Evolutionary conservation across 2,797 vertebrate species (phyloP), one percentile per base, ranked within the genome.

Genomic region (Pampus argenteus): DNA sequence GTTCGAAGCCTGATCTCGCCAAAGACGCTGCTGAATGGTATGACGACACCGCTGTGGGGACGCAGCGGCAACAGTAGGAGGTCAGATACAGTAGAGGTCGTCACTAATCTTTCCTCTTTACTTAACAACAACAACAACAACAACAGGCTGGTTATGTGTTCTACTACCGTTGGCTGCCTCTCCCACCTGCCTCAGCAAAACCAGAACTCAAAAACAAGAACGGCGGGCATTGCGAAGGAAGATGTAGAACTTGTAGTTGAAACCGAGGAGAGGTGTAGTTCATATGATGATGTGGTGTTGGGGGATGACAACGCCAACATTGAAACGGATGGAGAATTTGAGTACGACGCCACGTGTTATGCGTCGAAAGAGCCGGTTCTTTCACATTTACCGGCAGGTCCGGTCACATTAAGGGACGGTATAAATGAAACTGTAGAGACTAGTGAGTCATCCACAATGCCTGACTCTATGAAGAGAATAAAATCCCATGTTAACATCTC

Each of bases 81-180:
- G 9, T 61, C 68, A 0, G 38, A 40, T 3, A 52, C 66, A 14
- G 58, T 55, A 5, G 26, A 15, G 22, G 36, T 48, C 15, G 18
- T 34, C 4, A 2, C 49, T 25, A 44, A 55, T 36, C 20, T 47
- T 48, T 65, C 70, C 18, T 66, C 86, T 28, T 71, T 87, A 1
- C 7, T 2, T 2, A 2, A 6, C 2, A 65, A 83, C 9, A 71
- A 34, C 50, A 64, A 17, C 8, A 78, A 18, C 45, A 66, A 0
- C 61, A 36, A 3, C 11, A 86, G 81, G 25, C 85, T 95, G 18
- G 86, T 96, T 66, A 91, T 96, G 11, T 90, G 96, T 61, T 92
- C 95, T 13, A 96, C 95, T 0, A 95, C 94, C 11, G 23, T 96
- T 60, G 82, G 90, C 72, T 88, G 90, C n/a, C 67, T 95, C 22